Evolutionary conservation across 2,113 vertebrate species (phyloP), one percentile per base, ranked within the genome.

Genomic region (Heterotilapia buettikoferi): DNA sequence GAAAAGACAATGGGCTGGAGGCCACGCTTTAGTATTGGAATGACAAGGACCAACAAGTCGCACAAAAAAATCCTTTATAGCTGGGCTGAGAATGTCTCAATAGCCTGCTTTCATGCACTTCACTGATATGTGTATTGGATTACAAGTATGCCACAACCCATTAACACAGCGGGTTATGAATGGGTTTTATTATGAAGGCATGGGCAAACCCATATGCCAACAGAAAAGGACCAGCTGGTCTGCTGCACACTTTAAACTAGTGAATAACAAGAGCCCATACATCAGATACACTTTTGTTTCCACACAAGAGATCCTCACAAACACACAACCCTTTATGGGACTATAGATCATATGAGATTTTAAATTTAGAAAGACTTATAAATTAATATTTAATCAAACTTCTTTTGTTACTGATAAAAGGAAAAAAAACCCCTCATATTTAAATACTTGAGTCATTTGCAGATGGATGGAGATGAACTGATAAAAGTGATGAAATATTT

Each of bases 111-210:
- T 73, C 45, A 78, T 24, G 11, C 52, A 33, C 16, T 40, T 24
- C 59, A 50, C 43, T 47, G 43, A 76, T 26, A 63, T 36, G 16
- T 50, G 56, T 7, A 26, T 29, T 24, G 9, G 68, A 33, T 78
- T 78, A 76, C 71, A 47, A 26, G 8, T 10, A 1, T 81, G 24
- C 7, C 6, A 31, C 10, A 71, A 13, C 47, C 11, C 26, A 26
- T 3, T 45, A 56, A 61, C 16, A 59, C 36, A 54, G 36, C 47
- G 4, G 7, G 4, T 33, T 6, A 66, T 43, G 7, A 61, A 18
- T 78, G 52, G 78, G 47, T 76, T 76, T 76, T 76, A 76, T 76
- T 76, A 76, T 76, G 43, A 18, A 45, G 76, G 26, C 73, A 33
- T 19, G 73, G 26, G 26, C 11, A 19, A 78, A 52, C 45, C 71